Percentiles rank a stretch among this genome's conserved stretches.
phyloP scores from a whole-genome alignment of 1,140 invertebrate genomes.

The Pygmarrhopalites habei region DNA sequence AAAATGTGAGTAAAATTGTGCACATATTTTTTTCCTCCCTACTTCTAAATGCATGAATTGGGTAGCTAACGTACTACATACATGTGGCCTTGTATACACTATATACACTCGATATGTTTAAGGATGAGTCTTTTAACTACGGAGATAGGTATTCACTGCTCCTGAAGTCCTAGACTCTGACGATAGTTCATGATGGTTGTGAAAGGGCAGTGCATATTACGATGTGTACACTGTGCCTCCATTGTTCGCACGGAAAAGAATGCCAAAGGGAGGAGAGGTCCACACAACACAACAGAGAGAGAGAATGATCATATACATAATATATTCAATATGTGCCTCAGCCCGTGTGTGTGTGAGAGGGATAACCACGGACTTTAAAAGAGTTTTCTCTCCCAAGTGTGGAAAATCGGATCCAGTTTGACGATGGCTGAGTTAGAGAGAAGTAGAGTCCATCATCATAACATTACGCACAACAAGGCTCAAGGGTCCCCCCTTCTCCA shows the following conservation, averaged over 20 bases:
- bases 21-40: too few relatives aligned
- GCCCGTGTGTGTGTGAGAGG: background rate
- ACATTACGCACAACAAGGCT: constrained; percentile 11
- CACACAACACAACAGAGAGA: too few relatives aligned
- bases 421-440: background rate
- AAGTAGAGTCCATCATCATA: constrained; percentile 13
- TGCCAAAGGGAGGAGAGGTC: constrained; percentile 12
- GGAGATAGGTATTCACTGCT: too few relatives aligned
- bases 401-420: constrained; percentile 13
- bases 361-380: constrained; percentile 6
- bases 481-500: background rate
- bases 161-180: too few relatives aligned
- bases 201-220: constrained; percentile 5
- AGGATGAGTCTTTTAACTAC: too few relatives aligned
- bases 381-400: constrained; percentile 6
- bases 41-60: too few relatives aligned
- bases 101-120: too few relatives aligned
- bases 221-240: too few relatives aligned
- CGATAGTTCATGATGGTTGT: background rate
- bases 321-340: background rate
- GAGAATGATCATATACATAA: constrained; percentile 4
- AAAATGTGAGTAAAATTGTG: too few relatives aligned
- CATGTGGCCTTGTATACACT: too few relatives aligned
- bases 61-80: too few relatives aligned
- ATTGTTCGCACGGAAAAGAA: constrained; percentile 7